These are phyloP conservation scores for Enteromius argenteus DNA, from an alignment of 2,797 vertebrate genomes.

Conservation along the genomic window DNA sequence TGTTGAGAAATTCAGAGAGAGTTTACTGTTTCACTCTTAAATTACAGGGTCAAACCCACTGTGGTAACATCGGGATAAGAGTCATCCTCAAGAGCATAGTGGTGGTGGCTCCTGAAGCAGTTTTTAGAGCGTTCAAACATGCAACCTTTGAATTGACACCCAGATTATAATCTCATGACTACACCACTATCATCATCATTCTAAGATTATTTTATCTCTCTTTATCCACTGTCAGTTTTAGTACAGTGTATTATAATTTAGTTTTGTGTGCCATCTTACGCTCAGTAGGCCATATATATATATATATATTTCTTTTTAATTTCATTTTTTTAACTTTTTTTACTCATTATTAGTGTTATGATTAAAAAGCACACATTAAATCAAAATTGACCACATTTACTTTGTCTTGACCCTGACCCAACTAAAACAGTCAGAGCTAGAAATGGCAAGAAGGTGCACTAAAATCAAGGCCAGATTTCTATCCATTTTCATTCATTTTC, in stretches of 20 bases:
- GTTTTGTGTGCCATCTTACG: neutral
- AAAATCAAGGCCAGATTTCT: neutral
- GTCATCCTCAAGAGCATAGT: neutral
- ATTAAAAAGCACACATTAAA: neutral
- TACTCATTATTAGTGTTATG: neutral
- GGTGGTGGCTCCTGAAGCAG: neutral
- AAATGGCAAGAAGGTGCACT: neutral
- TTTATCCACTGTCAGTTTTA: neutral
- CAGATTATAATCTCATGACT: neutral
- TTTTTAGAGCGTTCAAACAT: neutral
- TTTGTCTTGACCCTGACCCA: neutral
- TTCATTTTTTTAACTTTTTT: neutral
- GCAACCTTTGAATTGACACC: neutral
- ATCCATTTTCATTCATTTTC: neutral
- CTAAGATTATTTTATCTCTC: neutral
- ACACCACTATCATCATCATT: neutral
- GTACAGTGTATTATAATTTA: neutral
- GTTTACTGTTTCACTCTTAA: neutral
- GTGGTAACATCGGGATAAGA: neutral
- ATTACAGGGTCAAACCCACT: neutral
- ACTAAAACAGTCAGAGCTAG: neutral
- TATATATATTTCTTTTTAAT: too few species aligned
- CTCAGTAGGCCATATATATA: neutral
- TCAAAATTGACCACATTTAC: neutral
- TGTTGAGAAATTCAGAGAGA: neutral